Base-by-base conservation (phyloP, 2,888 invertebrate genomes). In the Acleris literana region DNA sequence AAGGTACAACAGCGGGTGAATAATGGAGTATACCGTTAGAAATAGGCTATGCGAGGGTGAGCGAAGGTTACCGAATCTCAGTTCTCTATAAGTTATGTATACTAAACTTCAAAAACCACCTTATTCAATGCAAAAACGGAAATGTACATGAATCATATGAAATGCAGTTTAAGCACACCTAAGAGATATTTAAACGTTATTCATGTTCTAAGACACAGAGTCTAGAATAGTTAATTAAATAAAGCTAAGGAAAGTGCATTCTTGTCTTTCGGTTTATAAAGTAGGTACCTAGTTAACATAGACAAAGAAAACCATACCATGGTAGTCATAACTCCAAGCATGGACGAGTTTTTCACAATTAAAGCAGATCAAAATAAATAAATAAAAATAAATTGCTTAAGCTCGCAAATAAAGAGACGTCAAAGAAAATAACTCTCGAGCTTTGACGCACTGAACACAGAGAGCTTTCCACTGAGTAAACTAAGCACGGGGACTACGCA, bases 271-370 rank as follows among this genome's bases (percentile, higher is more conserved):
- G 60, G 60, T 60, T 65, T 64, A 52, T 79, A 84, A 81, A 76
- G 25, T 25, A 25, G 25, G 80, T 73, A 55, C 72, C 74, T 77
- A 85, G 82, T 78, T 82, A 88, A 85, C 85, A 82, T 88, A 90
- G 87, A 92, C 92, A 92, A 92, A 92, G 92, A 87, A 91, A 92
- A 92, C 92, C 92, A 92, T 92, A 92, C 92, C 92, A 92, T 91
- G 90, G 92, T 92, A 88, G 92, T 92, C 92, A 92, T 92, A 88
- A 90, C 92, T 92, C 92, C 92, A 87, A 92, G 92, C 92, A 92
- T 92, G 90, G 92, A 89, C 89, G 90, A 88, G 90, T 80, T 90
- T 90, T 78, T 83, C 90, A 86, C 91, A 85, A 81, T 74, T 80
- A 82, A 87, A 85, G 82, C 78, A 85, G 87, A 86, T 75, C 84